Base-by-base conservation (phyloP, 2,797 vertebrate genomes). In the Cichlasoma orientale region DNA sequence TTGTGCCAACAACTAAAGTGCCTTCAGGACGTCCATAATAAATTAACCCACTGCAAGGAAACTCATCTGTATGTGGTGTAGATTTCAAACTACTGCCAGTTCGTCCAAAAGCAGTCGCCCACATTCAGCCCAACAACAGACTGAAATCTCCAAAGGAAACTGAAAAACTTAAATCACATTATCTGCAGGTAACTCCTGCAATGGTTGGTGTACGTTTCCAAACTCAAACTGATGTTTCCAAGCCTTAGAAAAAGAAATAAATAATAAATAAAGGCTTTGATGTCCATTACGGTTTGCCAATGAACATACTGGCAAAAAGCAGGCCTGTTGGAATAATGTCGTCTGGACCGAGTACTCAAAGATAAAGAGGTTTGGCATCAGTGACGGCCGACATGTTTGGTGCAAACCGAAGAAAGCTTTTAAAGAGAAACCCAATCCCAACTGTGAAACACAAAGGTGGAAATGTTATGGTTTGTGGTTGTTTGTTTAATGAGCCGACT, bases 241-340 rank as follows among this genome's bases (percentile, higher is more conserved):
- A 7, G 21, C 8, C 0, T 0, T 14, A 25, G 1, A 6, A 7
- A 19, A 5, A 33, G 7, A 8, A 33, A 5, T 31, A 31, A 31
- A 31, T 8, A 33, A 59, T 8, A 33, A 59, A 21, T 3, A 21
- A 61, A 23, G 58, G 58, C n/a, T 61, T 61, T 61, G n/a, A 41
- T 61, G n/a, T 41, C 57, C 4, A 61, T 36, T 1, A 2, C 3
- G 23, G 12, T 41, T 23, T 61, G 13, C 33, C 33, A 41, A 0
- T 61, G 36, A 41, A 63, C 13, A 63, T 0, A 41, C n/a, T 41
- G 58, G 13, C 21, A 41, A 41, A 36, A 23, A 10, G 2, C 36
- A 25, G 58, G 4, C 36, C 21, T 41, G 13, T 38, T 61, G 21
- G 36, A 38, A 61, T 61, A 61, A 61, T 61, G 58, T 61, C 0